Conservation (phyloP, 2,888 invertebrate genomes). For the Boloria euphrosyne region DNA sequence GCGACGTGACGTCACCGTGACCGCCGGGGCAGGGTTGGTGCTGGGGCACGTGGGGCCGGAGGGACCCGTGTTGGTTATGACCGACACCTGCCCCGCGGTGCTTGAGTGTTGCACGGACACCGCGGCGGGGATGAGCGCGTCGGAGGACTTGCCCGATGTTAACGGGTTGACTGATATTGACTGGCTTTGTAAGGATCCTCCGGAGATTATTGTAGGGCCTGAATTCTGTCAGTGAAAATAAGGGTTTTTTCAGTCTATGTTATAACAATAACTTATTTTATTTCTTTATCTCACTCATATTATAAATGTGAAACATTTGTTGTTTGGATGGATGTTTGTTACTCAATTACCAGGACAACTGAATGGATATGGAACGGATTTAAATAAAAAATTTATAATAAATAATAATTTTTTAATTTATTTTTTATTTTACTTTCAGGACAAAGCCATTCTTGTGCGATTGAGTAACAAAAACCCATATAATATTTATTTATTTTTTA, state of each 20-base stretch:
- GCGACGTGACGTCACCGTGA: slow-evolving; percentile 84
- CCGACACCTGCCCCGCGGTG: slow-evolving; percentile 67
- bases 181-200: slow-evolving; percentile 57
- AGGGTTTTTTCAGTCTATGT: background rate
- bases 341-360: no score
- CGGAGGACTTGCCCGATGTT: slow-evolving; percentile 66
- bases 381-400: no score
- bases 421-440: no score
- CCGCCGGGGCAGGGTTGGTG: slow-evolving; percentile 72
- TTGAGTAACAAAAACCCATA: no score
- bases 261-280: background rate
- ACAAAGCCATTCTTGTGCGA: no score
- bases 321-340: no score
- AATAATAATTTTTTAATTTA: no score
- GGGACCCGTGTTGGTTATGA: slow-evolving; percentile 46
- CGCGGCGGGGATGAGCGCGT: slow-evolving; percentile 59
- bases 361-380: no score
- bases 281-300: background rate
- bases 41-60: slow-evolving; percentile 38
- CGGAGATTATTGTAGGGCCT: slow-evolving; percentile 59
- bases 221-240: slow-evolving; percentile 51
- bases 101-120: slow-evolving; percentile 71
- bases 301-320: no score
- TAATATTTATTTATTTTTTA: no score
- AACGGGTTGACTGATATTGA: slow-evolving; percentile 72